Percentiles rank a stretch among this genome's conserved stretches.
Evolutionary conservation across 2,888 invertebrate genomes (phyloP).

Genomic region (Cephus sareptanus): DNA sequence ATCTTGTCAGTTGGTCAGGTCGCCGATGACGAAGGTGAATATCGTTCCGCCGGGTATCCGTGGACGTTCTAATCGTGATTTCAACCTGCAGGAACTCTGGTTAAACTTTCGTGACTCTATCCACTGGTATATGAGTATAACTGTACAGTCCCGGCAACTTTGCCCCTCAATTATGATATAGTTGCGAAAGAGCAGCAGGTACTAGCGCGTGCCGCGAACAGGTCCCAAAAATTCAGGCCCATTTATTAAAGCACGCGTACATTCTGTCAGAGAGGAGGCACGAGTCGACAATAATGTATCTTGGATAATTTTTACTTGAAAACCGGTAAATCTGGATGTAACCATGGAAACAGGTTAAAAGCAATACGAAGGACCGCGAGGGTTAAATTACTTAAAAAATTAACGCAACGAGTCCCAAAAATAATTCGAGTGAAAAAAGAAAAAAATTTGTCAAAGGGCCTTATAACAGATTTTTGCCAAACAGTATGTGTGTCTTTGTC

Average conservation of each 20-base stretch:
- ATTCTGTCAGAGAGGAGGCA: neutral
- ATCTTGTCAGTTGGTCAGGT: neutral
- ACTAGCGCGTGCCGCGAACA: constrained; percentile 1
- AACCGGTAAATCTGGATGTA: neutral
- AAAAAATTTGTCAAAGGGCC: neutral
- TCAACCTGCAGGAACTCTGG: neutral
- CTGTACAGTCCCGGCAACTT: constrained; percentile 12
- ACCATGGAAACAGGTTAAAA: neutral
- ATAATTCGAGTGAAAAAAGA: neutral
- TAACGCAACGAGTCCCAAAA: neutral
- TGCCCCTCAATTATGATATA: constrained; percentile 8
- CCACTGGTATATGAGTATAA: constrained; percentile 14
- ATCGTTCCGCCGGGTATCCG: neutral
- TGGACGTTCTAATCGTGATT: neutral
- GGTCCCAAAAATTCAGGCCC: neutral
- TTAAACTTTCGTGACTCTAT: neutral
- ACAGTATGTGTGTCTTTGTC: neutral
- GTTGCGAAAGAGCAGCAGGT: neutral
- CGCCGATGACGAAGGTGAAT: neutral
- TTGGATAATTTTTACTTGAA: neutral
- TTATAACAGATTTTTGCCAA: neutral
- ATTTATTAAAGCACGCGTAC: neutral
- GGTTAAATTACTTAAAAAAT: neutral
- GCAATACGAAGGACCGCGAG: neutral
- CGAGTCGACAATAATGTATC: neutral